Conservation (phyloP, 1,140 invertebrate species). For the Camponotus pennsylvanicus region DNA sequence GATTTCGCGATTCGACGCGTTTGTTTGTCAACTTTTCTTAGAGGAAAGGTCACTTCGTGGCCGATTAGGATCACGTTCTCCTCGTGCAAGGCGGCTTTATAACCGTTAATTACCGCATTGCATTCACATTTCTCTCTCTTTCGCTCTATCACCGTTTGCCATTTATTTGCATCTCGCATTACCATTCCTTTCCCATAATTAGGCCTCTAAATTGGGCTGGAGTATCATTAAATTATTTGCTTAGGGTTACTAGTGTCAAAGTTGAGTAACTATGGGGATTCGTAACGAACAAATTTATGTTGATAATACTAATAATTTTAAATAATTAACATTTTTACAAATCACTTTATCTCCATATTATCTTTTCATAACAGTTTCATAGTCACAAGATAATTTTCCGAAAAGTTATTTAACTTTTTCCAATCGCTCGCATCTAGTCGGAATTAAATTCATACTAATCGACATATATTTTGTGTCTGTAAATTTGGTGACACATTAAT, state of each 20-base stretch:
- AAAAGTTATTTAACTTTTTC: background rate
- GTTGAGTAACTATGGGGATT: constrained; percentile 44
- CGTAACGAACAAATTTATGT: background rate
- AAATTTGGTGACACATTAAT: background rate
- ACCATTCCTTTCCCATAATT: constrained; percentile 42
- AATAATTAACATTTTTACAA: background rate
- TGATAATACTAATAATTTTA: background rate
- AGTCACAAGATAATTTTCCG: background rate
- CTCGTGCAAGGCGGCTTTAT: constrained; percentile 53
- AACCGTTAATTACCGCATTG: constrained; percentile 67
- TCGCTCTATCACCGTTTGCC: too few relatives aligned
- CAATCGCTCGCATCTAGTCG: background rate
- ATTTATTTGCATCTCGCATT: constrained; percentile 48
- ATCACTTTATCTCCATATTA: background rate
- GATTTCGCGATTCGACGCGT: background rate
- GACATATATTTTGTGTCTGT: background rate
- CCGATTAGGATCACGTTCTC: constrained; percentile 1
- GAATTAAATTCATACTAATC: background rate
- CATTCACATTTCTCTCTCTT: constrained; percentile 32
- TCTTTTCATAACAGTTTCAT: background rate
- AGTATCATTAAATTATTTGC: constrained; percentile 48
- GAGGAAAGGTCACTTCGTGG: constrained; percentile 59
- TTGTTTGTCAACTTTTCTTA: constrained; percentile 51
- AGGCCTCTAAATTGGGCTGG: constrained; percentile 17
- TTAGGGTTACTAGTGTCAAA: background rate